These are phyloP conservation scores for Melanotaenia parkinsoni DNA, from an alignment of 2,797 vertebrate species.

Conservation along the genomic window DNA sequence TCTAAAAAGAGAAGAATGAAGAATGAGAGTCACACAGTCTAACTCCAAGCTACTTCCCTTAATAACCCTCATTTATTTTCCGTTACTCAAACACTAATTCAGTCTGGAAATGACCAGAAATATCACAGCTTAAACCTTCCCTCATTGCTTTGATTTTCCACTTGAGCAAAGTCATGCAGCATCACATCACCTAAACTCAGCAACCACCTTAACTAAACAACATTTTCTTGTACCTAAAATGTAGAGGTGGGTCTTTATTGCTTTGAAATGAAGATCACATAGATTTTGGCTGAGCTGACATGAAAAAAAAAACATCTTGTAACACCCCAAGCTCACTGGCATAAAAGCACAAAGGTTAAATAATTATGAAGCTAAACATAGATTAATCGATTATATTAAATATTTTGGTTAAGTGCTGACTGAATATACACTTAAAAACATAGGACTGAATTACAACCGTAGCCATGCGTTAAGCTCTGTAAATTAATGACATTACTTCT, in stretches of 20 bases:
- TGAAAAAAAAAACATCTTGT: background rate
- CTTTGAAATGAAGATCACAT: background rate
- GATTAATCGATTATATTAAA: conserved; percentile 35
- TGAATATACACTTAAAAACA: conserved; percentile 7
- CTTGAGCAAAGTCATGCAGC: conserved; percentile 5
- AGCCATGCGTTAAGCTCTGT: conserved; percentile 6
- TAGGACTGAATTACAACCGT: conserved; percentile 12
- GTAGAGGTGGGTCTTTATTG: background rate
- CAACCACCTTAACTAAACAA: background rate
- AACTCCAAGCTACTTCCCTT: background rate
- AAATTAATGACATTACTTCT: background rate
- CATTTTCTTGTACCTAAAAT: background rate
- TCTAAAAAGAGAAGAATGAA: background rate
- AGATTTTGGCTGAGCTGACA: background rate
- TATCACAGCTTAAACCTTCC: background rate
- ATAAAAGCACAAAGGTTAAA: conserved; percentile 37
- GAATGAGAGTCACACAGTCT: background rate
- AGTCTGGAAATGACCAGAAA: background rate
- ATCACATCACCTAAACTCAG: conserved; percentile 26
- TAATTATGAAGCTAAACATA: conserved; percentile 39
- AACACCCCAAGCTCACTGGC: background rate
- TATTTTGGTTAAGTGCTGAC: conserved; percentile 15
- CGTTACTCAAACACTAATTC: conserved; percentile 9
- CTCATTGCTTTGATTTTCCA: background rate
- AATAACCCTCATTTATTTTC: conserved; percentile 3